These are phyloP conservation scores for Zosterops hypoxanthus DNA, from an alignment of 2,113 vertebrate species.

Conservation along the genomic window DNA sequence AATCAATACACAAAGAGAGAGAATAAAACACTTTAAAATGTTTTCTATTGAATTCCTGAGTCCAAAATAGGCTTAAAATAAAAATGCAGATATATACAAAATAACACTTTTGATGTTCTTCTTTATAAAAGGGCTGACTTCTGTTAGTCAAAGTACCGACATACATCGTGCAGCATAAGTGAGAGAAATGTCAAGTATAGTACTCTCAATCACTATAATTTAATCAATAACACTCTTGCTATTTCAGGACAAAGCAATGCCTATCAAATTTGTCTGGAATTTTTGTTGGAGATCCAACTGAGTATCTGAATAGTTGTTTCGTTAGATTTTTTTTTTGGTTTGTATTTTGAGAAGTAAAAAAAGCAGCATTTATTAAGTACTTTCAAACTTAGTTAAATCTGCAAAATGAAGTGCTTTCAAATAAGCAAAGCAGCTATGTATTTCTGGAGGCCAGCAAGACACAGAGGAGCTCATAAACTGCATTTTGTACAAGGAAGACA, in stretches of 20 bases:
- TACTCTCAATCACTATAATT: conserved; percentile 42
- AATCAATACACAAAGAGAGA: conserved; percentile 37
- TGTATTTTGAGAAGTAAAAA: conserved; percentile 3
- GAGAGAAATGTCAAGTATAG: conserved; percentile 48
- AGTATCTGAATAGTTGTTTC: neutral
- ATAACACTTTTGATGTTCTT: conserved; percentile 37
- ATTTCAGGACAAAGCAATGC: conserved; percentile 28
- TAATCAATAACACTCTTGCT: conserved; percentile 21
- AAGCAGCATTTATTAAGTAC: neutral
- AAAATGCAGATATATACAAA: conserved; percentile 50
- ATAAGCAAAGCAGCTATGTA: neutral
- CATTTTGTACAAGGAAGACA: conserved; percentile 55
- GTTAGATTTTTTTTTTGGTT: neutral
- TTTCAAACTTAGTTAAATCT: neutral
- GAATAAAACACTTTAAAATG: conserved; percentile 45
- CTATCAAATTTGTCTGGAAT: conserved; percentile 2
- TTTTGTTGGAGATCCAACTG: conserved; percentile 20
- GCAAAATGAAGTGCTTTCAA: neutral
- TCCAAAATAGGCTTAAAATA: conserved; percentile 53
- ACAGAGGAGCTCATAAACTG: conserved; percentile 32
- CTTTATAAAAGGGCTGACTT: conserved; percentile 48
- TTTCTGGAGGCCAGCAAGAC: conserved; percentile 27
- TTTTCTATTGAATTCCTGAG: conserved; percentile 40
- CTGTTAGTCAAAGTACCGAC: conserved; percentile 52
- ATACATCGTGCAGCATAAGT: conserved; percentile 24